Evolutionary conservation across 1,140 invertebrate genomes (phyloP), one percentile per base, ranked within the genome.

Genomic region (Calosoma granatense): DNA sequence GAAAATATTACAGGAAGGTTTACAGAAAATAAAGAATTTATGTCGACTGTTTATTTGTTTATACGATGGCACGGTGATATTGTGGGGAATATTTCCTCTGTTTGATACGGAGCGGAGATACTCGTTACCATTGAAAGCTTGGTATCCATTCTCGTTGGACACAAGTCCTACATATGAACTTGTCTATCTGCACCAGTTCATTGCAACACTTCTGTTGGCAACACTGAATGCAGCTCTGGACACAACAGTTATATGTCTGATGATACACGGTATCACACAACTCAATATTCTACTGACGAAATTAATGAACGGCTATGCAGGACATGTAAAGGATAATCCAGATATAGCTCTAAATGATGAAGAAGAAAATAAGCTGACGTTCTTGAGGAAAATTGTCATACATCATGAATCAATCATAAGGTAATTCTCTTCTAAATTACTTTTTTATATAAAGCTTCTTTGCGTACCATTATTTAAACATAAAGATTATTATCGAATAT

Each of bases 131-230:
- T 60, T 67, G 22, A 60, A 56, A 51, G 64, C 60, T 1, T 70
- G 65, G 65, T 67, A 60, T 60, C 68, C 68, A 15, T 70, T 66
- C 55, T 41, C 61, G 23, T 60, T 53, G 9, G 36, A 23, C 19
- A 22, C 41, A 51, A 51, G 26, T n/a, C 60, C 63, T 9, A 39
- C 51, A 51, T 67, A 61, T 54, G 60, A 62, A 30, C 15, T 65
- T 6, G 57, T 56, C 41, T 69, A 65, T 39, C 2, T 51, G 12
- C 59, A 64, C 56, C 64, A 65, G 56, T 58, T 61, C 20, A 20
- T 55, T 21, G 54, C 55, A 3, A 59, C 63, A 12, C 12, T 58
- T 2, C 15, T 65, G 2, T 19, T 57, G 30, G 61, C 59, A 1
- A 51, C 23, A 3, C 30, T 51, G 17, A 60, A 64, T 36, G 22